phyloP scores from a whole-genome alignment of 2,888 invertebrate genomes.

The Hypomecis punctinalis region DNA sequence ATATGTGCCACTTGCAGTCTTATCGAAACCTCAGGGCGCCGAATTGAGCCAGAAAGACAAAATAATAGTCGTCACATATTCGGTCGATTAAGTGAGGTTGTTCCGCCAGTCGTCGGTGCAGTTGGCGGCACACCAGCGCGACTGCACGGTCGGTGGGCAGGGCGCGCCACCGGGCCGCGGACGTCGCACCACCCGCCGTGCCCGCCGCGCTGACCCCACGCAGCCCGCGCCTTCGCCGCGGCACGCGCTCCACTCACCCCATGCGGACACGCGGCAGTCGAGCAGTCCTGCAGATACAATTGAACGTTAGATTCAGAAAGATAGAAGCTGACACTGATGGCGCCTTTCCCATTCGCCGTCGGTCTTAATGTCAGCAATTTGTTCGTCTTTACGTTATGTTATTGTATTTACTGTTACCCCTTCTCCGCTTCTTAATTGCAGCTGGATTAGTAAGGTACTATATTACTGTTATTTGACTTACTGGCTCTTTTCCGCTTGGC shows the following conservation, averaged over 20 bases:
- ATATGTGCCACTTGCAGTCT: no score
- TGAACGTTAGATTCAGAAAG: background rate
- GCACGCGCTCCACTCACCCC: conserved; percentile 95
- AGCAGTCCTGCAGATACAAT: conserved; percentile 77
- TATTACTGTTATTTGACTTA: no score
- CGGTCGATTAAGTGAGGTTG: conserved; percentile 71
- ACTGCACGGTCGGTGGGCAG: conserved; percentile 93
- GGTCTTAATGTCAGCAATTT: no score
- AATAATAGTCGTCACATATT: conserved; percentile 32
- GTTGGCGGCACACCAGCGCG: conserved; percentile 94
- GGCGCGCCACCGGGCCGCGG: conserved; percentile 91
- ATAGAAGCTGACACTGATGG: no score
- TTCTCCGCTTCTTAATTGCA: no score
- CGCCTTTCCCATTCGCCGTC: no score
- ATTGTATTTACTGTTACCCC: no score
- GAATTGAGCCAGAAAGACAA: conserved; percentile 7
- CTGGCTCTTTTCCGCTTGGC: no score
- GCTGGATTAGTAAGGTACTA: no score
- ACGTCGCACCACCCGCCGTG: conserved; percentile 90
- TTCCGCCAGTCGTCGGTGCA: conserved; percentile 77
- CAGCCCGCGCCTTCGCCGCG: conserved; percentile 92
- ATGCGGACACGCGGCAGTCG: conserved; percentile 93
- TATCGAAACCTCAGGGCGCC: no score
- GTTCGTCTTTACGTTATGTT: no score
- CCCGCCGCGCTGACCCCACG: conserved; percentile 94